A percentile compares a stretch with the other conserved stretches of the same genome.
phyloP scores from a whole-genome alignment of 2,113 vertebrate species.

The Oryzias celebensis region DNA sequence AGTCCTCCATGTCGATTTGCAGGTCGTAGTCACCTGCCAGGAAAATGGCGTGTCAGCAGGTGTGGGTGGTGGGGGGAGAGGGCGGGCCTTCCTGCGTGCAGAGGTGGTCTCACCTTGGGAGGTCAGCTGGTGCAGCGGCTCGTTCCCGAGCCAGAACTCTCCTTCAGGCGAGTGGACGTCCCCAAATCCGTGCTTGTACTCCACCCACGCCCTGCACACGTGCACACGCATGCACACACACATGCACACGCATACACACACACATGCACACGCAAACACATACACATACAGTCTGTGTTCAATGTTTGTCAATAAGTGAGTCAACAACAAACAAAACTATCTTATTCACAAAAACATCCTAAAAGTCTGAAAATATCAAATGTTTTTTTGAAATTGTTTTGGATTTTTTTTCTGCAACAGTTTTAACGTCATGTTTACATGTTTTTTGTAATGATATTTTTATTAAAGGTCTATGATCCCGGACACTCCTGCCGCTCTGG shows the following conservation, averaged over 20 bases:
- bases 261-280: not conserved
- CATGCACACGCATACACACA: not conserved
- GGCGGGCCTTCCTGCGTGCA: not conserved
- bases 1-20: constrained; percentile 85
- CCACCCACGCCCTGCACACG: constrained; percentile 56
- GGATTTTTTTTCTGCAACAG: too few species aligned
- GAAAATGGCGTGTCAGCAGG: constrained; percentile 1
- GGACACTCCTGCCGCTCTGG: too few species aligned
- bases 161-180: constrained; percentile 53
- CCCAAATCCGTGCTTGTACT: constrained; percentile 69
- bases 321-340: too few species aligned
- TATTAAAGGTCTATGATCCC: too few species aligned
- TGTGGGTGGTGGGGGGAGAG: too few species aligned
- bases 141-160: constrained; percentile 74
- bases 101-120: constrained; percentile 49
- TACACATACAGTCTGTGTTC: not conserved
- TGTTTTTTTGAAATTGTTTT: too few species aligned
- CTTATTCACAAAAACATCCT: too few species aligned
- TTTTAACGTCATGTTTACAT: too few species aligned
- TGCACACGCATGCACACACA: not conserved
- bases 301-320: too few species aligned
- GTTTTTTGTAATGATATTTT: too few species aligned
- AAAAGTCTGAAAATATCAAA: too few species aligned
- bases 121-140: constrained; percentile 59
- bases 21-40: constrained; percentile 83